phyloP scores from a whole-genome alignment of 2,113 vertebrate species.

The Peromyscus leucopus region DNA sequence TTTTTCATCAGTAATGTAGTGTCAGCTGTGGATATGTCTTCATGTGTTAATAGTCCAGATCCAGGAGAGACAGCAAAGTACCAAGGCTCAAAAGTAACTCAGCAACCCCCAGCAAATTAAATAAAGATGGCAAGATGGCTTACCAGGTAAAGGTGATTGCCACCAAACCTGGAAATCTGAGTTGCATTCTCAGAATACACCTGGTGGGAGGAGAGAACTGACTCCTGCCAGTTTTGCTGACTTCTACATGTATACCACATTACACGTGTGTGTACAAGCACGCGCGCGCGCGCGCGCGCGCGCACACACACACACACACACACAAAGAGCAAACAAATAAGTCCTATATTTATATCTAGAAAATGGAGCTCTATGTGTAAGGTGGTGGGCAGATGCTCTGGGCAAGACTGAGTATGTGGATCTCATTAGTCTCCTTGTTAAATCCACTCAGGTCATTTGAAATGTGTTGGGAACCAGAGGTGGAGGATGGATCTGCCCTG shows the following conservation, averaged over 20 bases:
- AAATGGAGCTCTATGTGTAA: background rate
- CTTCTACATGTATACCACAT: background rate
- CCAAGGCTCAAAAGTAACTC: background rate
- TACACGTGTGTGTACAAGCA: background rate
- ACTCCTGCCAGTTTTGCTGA: background rate
- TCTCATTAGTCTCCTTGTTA: background rate
- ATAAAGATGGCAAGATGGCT: too few relatives aligned
- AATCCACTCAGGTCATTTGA: background rate
- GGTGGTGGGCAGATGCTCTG: too few relatives aligned
- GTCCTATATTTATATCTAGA: background rate
- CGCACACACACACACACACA: background rate
- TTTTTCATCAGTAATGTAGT: background rate
- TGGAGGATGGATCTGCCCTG: background rate
- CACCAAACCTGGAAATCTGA: background rate
- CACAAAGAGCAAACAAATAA: background rate
- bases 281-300: background rate
- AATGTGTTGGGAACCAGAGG: background rate
- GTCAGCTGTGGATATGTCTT: background rate
- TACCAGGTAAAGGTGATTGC: background rate
- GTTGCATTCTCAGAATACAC: background rate
- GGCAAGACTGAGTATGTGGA: background rate
- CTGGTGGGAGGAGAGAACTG: background rate
- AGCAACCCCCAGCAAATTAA: background rate
- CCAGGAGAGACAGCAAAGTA: slow-evolving; percentile 8
- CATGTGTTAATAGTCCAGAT: background rate